Percentiles rank a stretch among this genome's conserved stretches.
These are phyloP conservation scores for Ctenopoma kingsleyae DNA, from an alignment of 2,797 vertebrate genomes.

Conservation along the genomic window DNA sequence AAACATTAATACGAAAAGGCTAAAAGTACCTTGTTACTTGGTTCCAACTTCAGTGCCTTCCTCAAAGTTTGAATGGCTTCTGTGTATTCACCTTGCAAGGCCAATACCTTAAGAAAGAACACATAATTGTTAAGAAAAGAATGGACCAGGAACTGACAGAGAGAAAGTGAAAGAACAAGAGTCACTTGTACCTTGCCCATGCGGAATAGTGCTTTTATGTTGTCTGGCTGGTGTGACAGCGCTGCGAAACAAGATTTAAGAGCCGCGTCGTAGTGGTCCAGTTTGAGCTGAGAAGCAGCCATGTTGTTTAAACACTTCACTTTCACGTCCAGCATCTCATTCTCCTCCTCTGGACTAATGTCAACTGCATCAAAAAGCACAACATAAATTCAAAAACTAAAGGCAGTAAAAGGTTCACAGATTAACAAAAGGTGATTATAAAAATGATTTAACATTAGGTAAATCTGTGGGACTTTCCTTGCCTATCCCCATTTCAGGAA, in stretches of 20 bases:
- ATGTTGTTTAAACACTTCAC: constrained; percentile 99
- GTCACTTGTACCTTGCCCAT: constrained; percentile 91
- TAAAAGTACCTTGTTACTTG: constrained; percentile 92
- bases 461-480: neutral
- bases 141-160: neutral
- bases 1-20: neutral
- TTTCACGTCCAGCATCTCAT: constrained; percentile 90
- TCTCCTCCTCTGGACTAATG: constrained; percentile 90
- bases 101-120: constrained; percentile 86
- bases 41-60: constrained; percentile 93
- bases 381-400: neutral
- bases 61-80: constrained; percentile 92
- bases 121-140: constrained; percentile 12
- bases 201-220: constrained; percentile 96
- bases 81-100: constrained; percentile 91
- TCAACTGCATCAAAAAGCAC: constrained; percentile 84
- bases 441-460: neutral
- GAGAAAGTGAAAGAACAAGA: neutral
- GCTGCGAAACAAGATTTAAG: constrained; percentile 92
- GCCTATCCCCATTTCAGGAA: neutral
- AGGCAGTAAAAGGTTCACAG: neutral
- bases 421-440: neutral
- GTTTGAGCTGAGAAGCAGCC: constrained; percentile 94
- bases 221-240: constrained; percentile 91
- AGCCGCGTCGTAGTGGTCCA: constrained; percentile 94